Base-by-base conservation (phyloP, 2,888 invertebrate species). In the Himalopsyche kuldschensis region DNA sequence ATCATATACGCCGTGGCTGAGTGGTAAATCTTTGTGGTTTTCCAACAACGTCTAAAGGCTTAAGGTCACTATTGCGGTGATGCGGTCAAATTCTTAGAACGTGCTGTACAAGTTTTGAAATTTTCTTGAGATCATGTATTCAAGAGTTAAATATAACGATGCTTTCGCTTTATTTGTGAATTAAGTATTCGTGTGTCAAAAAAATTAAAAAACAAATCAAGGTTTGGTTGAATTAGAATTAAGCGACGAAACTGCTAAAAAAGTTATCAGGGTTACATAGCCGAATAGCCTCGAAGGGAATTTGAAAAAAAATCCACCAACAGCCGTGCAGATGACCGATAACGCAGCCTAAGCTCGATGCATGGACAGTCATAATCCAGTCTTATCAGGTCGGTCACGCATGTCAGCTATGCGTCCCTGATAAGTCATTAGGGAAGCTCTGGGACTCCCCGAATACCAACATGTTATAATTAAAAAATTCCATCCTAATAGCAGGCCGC, bases 381-480 rank as follows among this genome's bases (percentile, higher is more conserved):
- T 41, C 75, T 85, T 85, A 85, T 85, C 85, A 78, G 77, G 55
- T 30, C 79, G 77, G 85, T 83, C 85, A 85, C 85, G 85, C 84
- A 84, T 81, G 79, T 82, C 76, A 82, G 79, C 75, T 82, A 84
- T 79, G 82, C 82, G 80, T 82, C 75, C 81, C 81, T 78, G 82
- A 84, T 84, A 85, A 80, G 84, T 84, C 85, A 84, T 85, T 85
- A 82, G 63, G 77, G 83, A 32, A 69, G 75, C 46, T 47, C n/a
- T 46, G 83, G 80, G 82, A 85, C 27, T 83, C 82, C 85, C 84
- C 82, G 78, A 80, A 85, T 80, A 82, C 32, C 75, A 10, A 69
- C 48, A 47, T 82, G 85, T 84, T 83, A 83, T 85, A 85, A 85
- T 85, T 85, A 85, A 85, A 85, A 85, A 85, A 85, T 84, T 83